Conservation (phyloP, 2,797 vertebrate genomes). For the Micropoecilia bifurca region DNA sequence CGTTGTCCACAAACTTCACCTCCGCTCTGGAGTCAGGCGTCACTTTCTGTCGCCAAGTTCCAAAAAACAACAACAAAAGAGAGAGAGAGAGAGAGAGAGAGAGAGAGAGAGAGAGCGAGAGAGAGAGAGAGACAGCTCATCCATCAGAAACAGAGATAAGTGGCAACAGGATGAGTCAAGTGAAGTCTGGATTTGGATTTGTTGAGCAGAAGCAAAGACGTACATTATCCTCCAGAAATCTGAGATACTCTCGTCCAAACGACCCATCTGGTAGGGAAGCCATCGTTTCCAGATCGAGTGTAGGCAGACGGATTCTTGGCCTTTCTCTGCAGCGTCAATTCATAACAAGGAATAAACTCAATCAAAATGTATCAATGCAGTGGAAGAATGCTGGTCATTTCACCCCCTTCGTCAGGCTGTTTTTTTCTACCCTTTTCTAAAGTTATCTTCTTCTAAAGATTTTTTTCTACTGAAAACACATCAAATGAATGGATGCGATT, state of each 20-base stretch:
- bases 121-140: too few species aligned
- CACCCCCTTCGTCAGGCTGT: too few species aligned
- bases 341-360: neutral
- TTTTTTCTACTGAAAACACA: neutral
- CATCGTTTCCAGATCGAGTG: constrained; percentile 84
- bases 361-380: neutral
- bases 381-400: neutral
- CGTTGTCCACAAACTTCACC: constrained; percentile 91
- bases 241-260: constrained; percentile 89
- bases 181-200: neutral
- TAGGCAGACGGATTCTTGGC: constrained; percentile 90
- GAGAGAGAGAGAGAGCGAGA: too few species aligned
- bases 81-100: too few species aligned
- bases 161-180: neutral
- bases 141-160: neutral
- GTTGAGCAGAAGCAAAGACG: constrained; percentile 46
- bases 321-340: constrained; percentile 83
- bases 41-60: constrained; percentile 82
- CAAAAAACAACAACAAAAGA: neutral
- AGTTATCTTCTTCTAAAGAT: too few species aligned
- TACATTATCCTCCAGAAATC: constrained; percentile 92
- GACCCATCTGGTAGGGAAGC: constrained; percentile 84
- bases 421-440: neutral
- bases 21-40: constrained; percentile 92
- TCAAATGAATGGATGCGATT: neutral